phyloP scores from a whole-genome alignment of 2,113 vertebrate genomes.

The Dromas ardeola region DNA sequence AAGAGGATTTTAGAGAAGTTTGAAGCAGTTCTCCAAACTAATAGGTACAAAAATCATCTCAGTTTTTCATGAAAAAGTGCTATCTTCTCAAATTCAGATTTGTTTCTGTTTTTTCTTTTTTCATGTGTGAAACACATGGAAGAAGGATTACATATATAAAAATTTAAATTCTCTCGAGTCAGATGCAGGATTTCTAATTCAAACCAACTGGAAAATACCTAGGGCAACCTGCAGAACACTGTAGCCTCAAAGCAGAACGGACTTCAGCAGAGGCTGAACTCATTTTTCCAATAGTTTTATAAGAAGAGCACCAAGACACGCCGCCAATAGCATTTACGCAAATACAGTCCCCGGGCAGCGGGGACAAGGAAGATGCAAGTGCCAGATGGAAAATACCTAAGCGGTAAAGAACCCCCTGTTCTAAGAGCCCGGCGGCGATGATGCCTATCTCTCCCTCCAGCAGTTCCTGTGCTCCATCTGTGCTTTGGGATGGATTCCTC shows the following conservation, averaged over 20 bases:
- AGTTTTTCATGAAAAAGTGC: not conserved
- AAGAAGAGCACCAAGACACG: not conserved
- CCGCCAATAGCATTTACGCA: not conserved
- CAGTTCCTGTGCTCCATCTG: not conserved
- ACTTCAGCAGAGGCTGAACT: not conserved
- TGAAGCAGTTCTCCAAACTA: not conserved
- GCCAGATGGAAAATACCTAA: rapidly evolving
- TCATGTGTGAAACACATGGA: not conserved
- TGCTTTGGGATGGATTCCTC: not conserved
- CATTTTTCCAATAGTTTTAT: not conserved
- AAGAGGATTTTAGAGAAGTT: not conserved
- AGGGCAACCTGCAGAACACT: not conserved
- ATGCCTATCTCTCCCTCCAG: not conserved
- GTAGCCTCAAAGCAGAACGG: not conserved
- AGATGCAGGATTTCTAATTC: not conserved
- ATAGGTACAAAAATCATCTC: not conserved
- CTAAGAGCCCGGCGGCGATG: rapidly evolving
- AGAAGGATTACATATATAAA: not conserved
- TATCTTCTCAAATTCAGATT: not conserved
- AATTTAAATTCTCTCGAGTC: not conserved
- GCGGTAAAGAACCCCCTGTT: not conserved
- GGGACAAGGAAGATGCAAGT: not conserved
- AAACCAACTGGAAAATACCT: not conserved
- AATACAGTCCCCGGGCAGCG: not conserved
- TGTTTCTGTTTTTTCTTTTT: not conserved